A percentile compares a stretch with the other conserved stretches of the same genome.
phyloP scores from a whole-genome alignment of 2,888 invertebrate genomes.

The Dascillus cervinus region DNA sequence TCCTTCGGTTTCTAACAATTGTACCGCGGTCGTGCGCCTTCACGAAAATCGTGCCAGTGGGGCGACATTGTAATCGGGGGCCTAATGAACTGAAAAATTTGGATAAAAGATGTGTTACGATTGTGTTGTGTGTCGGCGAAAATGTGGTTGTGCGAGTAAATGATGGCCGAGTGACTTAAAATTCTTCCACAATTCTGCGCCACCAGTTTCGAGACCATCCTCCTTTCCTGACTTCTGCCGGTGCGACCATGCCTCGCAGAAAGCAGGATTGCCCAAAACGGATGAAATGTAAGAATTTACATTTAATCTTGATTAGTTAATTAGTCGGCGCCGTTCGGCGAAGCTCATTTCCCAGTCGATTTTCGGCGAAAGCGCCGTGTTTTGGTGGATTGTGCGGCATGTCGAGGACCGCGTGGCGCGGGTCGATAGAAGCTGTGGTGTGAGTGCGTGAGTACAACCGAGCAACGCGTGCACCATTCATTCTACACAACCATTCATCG shows the following conservation, averaged over 20 bases:
- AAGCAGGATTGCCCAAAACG: constrained; percentile 48
- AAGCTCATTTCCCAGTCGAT: too few relatives aligned
- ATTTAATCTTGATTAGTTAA: not conserved
- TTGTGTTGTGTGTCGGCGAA: constrained; percentile 7
- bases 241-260: constrained; percentile 43
- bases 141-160: constrained; percentile 6
- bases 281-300: constrained; percentile 45
- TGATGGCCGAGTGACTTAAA: constrained; percentile 13
- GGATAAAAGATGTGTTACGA: too few relatives aligned
- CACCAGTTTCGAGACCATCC: constrained; percentile 9
- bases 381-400: constrained; percentile 13
- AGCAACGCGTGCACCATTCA: constrained; percentile 29
- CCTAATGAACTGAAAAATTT: too few relatives aligned
- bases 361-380: too few relatives aligned
- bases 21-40: too few relatives aligned
- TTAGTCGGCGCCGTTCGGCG: too few relatives aligned
- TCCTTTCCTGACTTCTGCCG: constrained; percentile 16
- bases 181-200: constrained; percentile 14
- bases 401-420: constrained; percentile 27
- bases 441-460: constrained; percentile 29
- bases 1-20: too few relatives aligned
- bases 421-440: constrained; percentile 28
- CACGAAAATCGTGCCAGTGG: too few relatives aligned
- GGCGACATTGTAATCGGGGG: too few relatives aligned
- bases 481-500: constrained; percentile 22